Evolutionary conservation across 2,797 vertebrate species (phyloP).

Genomic region (Meda fulgida): DNA sequence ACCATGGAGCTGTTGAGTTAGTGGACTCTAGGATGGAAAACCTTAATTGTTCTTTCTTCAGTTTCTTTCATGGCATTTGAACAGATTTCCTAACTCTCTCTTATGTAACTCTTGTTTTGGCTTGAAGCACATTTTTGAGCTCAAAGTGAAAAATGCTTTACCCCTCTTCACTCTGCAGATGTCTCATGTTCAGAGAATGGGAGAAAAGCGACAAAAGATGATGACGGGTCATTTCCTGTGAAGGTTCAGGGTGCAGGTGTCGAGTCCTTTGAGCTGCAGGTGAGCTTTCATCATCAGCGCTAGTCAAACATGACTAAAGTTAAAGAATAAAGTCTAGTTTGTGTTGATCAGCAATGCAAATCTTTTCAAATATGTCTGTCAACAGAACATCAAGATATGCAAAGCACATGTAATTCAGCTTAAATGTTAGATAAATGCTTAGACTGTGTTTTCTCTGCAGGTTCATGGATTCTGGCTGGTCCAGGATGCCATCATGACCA

Average conservation of each 20-base stretch:
- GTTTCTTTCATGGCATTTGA: constrained; percentile 1
- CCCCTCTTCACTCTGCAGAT: constrained; percentile 63
- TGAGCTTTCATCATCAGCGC: constrained; percentile 56
- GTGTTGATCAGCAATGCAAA: not conserved
- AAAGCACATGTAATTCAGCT: not conserved
- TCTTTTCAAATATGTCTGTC: not conserved
- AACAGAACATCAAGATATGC: constrained; percentile 1
- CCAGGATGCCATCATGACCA: constrained; percentile 75
- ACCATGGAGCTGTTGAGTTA: not conserved
- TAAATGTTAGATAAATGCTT: not conserved
- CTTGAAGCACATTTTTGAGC: constrained; percentile 14
- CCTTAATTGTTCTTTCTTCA: not conserved
- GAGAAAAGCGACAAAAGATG: constrained; percentile 60
- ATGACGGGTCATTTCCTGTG: constrained; percentile 75
- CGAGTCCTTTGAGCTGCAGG: constrained; percentile 83
- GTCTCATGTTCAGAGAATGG: constrained; percentile 46
- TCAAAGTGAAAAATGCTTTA: not conserved
- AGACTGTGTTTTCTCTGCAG: constrained; percentile 63
- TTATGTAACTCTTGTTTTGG: constrained; percentile 23
- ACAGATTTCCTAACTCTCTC: constrained; percentile 27
- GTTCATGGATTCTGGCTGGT: constrained; percentile 80
- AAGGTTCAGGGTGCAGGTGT: constrained; percentile 84
- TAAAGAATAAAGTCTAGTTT: no score
- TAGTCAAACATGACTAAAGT: not conserved
- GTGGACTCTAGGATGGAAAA: not conserved